Evolutionary conservation across 2,113 vertebrate genomes (phyloP).

Genomic region (Campylomormyrus numenius): DNA sequence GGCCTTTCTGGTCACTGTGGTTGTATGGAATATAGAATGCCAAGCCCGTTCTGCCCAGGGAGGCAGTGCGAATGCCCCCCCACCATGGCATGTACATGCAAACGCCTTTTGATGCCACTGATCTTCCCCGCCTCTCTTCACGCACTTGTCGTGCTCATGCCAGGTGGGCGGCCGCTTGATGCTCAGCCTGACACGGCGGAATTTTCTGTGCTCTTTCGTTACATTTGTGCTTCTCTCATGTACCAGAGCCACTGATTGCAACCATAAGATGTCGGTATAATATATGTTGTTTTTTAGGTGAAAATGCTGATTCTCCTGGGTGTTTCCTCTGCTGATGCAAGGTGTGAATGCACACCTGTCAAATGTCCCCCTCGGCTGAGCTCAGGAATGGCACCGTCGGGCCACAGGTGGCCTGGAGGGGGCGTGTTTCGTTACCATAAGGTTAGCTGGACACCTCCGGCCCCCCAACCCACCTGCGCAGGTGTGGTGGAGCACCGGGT

Average conservation of each 20-base stretch:
- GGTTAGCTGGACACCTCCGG: not conserved
- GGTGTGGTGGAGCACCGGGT: conserved; percentile 83
- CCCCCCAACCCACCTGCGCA: conserved; percentile 49
- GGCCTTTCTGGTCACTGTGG: not conserved
- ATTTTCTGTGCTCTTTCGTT: not conserved
- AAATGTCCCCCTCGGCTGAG: not conserved
- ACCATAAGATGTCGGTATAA: not conserved
- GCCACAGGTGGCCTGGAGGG: not conserved
- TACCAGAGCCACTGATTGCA: not conserved
- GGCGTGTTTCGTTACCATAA: not conserved
- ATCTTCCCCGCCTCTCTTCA: conserved; percentile 29
- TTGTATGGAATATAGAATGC: not conserved
- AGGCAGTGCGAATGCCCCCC: not conserved
- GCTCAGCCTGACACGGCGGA: conserved; percentile 28
- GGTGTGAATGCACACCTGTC: not conserved
- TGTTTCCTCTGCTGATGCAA: not conserved
- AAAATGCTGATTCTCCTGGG: not conserved
- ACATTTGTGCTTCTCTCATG: not conserved
- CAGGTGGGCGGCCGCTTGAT: conserved; percentile 49
- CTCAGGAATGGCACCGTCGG: not conserved
- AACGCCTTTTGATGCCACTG: too few relatives aligned
- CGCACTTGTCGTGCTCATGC: conserved; percentile 74
- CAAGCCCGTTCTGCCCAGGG: not conserved
- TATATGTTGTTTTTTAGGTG: not conserved
- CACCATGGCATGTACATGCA: not conserved